Conservation (phyloP, 2,888 invertebrate genomes). For the Pachliopta kotzebuea region DNA sequence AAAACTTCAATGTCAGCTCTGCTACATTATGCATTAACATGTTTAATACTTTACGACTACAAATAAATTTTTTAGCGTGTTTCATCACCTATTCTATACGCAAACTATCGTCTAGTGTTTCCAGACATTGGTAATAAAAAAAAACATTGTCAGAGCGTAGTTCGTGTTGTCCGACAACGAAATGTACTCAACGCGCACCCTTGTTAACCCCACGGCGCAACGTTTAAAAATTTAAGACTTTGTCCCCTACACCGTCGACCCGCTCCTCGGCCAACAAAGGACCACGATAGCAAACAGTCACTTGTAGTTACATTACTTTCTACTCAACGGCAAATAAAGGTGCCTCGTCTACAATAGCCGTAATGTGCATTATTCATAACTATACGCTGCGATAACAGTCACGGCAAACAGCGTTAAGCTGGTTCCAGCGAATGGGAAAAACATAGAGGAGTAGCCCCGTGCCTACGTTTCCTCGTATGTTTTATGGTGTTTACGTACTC, state of each 20-base stretch:
- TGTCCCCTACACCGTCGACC: slow-evolving; percentile 33
- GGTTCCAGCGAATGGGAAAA: slow-evolving; percentile 39
- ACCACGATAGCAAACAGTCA: slow-evolving; percentile 20
- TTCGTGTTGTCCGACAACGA: slow-evolving; percentile 24
- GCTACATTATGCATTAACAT: background rate
- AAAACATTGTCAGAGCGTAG: slow-evolving; percentile 5
- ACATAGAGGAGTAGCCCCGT: slow-evolving; percentile 30
- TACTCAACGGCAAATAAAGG: slow-evolving; percentile 29
- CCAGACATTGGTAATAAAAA: slow-evolving; percentile 19
- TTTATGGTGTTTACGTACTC: slow-evolving; percentile 39
- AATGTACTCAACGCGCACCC: slow-evolving; percentile 33
- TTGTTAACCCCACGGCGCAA: slow-evolving; percentile 32
- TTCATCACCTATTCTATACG: background rate
- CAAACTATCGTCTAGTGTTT: slow-evolving; percentile 10
- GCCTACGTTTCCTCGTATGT: slow-evolving; percentile 41
- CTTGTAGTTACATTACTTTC: slow-evolving; percentile 30
- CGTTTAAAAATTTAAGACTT: slow-evolving; percentile 39
- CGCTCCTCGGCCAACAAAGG: slow-evolving; percentile 26
- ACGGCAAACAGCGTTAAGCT: slow-evolving; percentile 21
- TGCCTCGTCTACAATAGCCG: slow-evolving; percentile 17
- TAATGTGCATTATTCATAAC: slow-evolving; percentile 30
- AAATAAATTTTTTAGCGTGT: background rate
- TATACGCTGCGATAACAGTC: slow-evolving; percentile 30
- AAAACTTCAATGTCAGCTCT: background rate
- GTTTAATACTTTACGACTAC: background rate